These are phyloP conservation scores for Clarias pachynema DNA, from an alignment of 2,797 vertebrate genomes.

Conservation along the genomic window DNA sequence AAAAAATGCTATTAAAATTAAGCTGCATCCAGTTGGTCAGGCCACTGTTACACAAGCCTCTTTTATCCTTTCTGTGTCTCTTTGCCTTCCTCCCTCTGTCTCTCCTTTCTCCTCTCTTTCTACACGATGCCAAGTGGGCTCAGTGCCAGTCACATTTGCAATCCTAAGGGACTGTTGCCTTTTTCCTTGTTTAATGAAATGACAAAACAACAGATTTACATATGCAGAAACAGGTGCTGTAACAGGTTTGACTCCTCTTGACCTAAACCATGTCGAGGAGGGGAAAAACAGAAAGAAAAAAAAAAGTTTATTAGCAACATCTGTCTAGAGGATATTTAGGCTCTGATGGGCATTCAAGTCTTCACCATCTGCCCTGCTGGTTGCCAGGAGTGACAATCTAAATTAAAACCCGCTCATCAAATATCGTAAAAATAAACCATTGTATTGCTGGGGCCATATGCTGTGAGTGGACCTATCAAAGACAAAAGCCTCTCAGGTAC, in stretches of 20 bases:
- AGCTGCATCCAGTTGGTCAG: constrained; percentile 74
- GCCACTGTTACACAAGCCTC: constrained; percentile 69
- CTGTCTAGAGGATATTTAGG: constrained; percentile 83
- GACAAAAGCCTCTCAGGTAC: constrained; percentile 58
- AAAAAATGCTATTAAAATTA: constrained; percentile 69
- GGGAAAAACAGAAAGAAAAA: constrained; percentile 51
- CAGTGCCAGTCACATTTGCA: constrained; percentile 80
- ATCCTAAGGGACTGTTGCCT: constrained; percentile 83
- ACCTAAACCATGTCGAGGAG: constrained; percentile 77
- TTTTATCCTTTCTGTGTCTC: constrained; percentile 63
- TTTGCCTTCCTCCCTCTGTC: constrained; percentile 12
- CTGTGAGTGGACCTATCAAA: constrained; percentile 59
- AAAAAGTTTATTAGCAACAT: constrained; percentile 87
- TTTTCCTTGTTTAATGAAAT: constrained; percentile 87
- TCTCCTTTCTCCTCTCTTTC: constrained; percentile 53
- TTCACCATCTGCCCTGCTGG: constrained; percentile 86
- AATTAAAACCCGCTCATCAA: constrained; percentile 87
- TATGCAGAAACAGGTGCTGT: constrained; percentile 91
- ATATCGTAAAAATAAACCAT: constrained; percentile 84
- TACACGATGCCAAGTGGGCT: constrained; percentile 76
- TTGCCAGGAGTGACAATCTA: constrained; percentile 88
- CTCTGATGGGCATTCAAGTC: constrained; percentile 84
- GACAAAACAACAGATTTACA: constrained; percentile 95
- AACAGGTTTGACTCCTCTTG: constrained; percentile 94
- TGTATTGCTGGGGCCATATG: constrained; percentile 78